These are phyloP conservation scores for Pristiophorus japonicus DNA, from an alignment of 2,113 vertebrate genomes.

Conservation along the genomic window DNA sequence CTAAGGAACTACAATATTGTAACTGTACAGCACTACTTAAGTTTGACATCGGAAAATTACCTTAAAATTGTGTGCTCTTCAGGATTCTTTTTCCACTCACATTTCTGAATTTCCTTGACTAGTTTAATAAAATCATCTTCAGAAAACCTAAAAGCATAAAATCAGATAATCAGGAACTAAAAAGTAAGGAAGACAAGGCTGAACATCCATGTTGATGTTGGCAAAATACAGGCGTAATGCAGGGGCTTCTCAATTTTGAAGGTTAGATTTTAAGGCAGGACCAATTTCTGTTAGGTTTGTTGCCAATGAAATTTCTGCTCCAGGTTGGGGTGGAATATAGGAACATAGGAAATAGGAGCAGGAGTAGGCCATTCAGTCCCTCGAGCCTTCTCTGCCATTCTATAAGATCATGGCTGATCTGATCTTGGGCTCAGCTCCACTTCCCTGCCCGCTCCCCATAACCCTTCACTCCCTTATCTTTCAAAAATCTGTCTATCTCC, in stretches of 20 bases:
- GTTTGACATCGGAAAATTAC: constrained; percentile 45
- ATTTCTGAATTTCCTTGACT: constrained; percentile 57
- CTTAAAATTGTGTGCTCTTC: constrained; percentile 62
- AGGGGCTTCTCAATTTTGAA: neutral
- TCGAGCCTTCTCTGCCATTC: no score
- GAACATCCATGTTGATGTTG: neutral
- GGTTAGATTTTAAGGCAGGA: neutral
- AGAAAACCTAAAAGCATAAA: constrained; percentile 56
- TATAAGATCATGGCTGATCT: no score
- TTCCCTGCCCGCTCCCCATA: no score
- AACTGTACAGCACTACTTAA: neutral
- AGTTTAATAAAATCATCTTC: constrained; percentile 64
- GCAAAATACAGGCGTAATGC: neutral
- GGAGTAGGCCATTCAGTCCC: no score
- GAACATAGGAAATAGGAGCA: no score
- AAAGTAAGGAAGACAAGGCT: neutral
- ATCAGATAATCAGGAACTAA: neutral
- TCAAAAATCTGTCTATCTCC: no score
- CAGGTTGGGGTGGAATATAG: no score
- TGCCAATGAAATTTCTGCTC: no score
- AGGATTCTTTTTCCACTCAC: constrained; percentile 57
- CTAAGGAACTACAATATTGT: neutral
- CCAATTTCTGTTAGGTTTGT: neutral
- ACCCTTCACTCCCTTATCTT: no score
- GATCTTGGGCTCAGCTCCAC: no score